These are phyloP conservation scores for Protonibea diacanthus DNA, from an alignment of 2,797 vertebrate species.

Conservation along the genomic window DNA sequence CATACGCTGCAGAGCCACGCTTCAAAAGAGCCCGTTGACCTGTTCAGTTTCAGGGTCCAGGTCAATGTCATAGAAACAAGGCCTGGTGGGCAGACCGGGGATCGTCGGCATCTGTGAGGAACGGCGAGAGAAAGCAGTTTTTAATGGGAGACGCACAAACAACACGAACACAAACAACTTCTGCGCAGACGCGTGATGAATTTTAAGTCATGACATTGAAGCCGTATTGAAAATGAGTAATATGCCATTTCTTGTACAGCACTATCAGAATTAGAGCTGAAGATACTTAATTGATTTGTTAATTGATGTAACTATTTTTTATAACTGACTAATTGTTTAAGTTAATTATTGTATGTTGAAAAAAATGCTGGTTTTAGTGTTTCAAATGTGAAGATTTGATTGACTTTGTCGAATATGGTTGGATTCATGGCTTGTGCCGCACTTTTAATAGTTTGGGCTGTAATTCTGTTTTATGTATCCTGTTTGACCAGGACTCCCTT, in stretches of 20 bases:
- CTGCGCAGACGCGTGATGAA: not conserved
- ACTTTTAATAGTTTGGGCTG: too few relatives aligned
- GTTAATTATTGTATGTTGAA: not conserved
- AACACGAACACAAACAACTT: not conserved
- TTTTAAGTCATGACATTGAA: not conserved
- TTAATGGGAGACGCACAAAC: not conserved
- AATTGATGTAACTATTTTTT: not conserved
- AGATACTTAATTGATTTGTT: not conserved
- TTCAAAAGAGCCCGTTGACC: slow-evolving; percentile 94
- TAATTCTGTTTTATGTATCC: too few relatives aligned
- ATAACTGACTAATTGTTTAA: not conserved
- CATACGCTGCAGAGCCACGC: not conserved
- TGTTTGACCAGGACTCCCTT: too few relatives aligned
- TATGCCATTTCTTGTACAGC: not conserved
- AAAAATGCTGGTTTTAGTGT: not conserved
- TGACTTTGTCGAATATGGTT: not conserved
- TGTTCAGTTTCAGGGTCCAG: slow-evolving; percentile 92
- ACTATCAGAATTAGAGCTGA: not conserved
- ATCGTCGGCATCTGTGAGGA: slow-evolving; percentile 95
- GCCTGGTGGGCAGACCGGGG: slow-evolving; percentile 96
- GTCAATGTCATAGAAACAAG: slow-evolving; percentile 99
- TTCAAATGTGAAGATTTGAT: not conserved
- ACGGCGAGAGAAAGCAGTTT: not conserved
- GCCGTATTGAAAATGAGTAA: not conserved
- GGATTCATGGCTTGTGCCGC: too few relatives aligned